Evolutionary conservation across 2,888 invertebrate species (phyloP).

Genomic region (Branchipolynoe longqiensis): DNA sequence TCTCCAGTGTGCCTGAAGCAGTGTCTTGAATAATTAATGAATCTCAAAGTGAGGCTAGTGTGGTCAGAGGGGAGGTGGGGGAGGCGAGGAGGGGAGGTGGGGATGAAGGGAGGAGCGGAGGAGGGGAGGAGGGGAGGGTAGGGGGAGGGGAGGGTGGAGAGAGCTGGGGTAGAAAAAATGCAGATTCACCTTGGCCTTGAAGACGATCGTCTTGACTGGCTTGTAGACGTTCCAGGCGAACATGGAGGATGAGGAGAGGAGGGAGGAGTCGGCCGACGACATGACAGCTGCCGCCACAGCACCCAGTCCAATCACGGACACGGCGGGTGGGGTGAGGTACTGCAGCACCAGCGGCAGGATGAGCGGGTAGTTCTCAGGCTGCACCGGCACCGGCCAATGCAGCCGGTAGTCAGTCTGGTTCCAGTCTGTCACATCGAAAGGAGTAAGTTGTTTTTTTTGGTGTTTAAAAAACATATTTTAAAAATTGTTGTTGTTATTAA

Average conservation of each 20-base stretch:
- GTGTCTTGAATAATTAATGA: too few relatives aligned
- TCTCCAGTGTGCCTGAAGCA: too few relatives aligned
- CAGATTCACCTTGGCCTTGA: too few relatives aligned
- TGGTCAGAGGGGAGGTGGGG: too few relatives aligned
- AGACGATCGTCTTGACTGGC: slow-evolving; percentile 56
- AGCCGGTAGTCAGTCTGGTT: slow-evolving; percentile 62
- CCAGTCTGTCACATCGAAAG: slow-evolving; percentile 57
- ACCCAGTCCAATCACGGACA: slow-evolving; percentile 96
- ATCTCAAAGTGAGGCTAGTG: too few relatives aligned
- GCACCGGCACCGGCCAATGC: slow-evolving; percentile 49
- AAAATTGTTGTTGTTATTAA: too few relatives aligned
- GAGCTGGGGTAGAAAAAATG: too few relatives aligned
- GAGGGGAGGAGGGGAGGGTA: too few relatives aligned
- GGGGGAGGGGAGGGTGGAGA: too few relatives aligned
- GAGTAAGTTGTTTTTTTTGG: background rate
- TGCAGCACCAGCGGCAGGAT: slow-evolving; percentile 96
- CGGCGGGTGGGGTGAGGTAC: slow-evolving; percentile 95
- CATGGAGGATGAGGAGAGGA: slow-evolving; percentile 66
- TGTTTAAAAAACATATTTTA: background rate
- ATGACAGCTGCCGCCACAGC: slow-evolving; percentile 93
- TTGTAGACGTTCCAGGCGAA: slow-evolving; percentile 66
- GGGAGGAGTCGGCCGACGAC: slow-evolving; percentile 64
- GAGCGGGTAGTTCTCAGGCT: slow-evolving; percentile 88
- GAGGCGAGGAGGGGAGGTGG: too few relatives aligned
- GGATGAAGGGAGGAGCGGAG: too few relatives aligned